Evolutionary conservation across 1,140 invertebrate species (phyloP).

Genomic region (Onthophagus taurus): DNA sequence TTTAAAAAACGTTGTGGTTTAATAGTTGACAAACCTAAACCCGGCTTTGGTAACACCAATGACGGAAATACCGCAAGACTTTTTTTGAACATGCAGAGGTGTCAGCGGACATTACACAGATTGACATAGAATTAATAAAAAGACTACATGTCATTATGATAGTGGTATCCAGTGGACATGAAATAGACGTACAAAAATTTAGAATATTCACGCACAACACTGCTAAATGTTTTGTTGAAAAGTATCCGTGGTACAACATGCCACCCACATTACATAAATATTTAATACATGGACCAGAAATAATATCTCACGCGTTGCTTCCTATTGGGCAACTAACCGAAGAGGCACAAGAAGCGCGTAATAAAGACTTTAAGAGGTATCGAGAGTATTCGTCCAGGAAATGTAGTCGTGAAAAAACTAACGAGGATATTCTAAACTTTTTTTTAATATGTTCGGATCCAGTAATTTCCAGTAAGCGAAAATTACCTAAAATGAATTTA

Average conservation of each 20-base stretch:
- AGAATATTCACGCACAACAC: constrained; percentile 5
- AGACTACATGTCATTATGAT: constrained; percentile 7
- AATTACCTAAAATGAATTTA: neutral
- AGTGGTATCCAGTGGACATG: constrained; percentile 3
- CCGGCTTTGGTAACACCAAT: too few relatives aligned
- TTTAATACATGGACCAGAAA: constrained; percentile 13
- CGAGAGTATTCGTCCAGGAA: constrained; percentile 3
- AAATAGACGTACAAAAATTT: constrained; percentile 6
- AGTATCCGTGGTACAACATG: constrained; percentile 18
- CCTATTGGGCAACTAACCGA: constrained; percentile 16
- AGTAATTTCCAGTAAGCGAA: neutral
- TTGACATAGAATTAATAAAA: constrained; percentile 8
- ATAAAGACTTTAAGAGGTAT: constrained; percentile 9
- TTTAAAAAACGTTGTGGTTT: too few relatives aligned
- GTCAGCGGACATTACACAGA: constrained; percentile 10
- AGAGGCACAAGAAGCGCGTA: constrained; percentile 7
- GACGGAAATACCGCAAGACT: too few relatives aligned
- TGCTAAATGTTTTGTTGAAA: constrained; percentile 12
- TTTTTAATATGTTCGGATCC: constrained; percentile 11
- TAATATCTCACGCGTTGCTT: constrained; percentile 12
- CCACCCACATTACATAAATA: constrained; percentile 16
- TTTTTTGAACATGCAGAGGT: too few relatives aligned
- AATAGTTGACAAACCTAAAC: too few relatives aligned
- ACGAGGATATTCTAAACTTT: constrained; percentile 7
- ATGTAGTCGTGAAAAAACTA: constrained; percentile 7